These are phyloP conservation scores for Cephus rjabovi DNA, from an alignment of 2,888 invertebrate species.

Conservation along the genomic window DNA sequence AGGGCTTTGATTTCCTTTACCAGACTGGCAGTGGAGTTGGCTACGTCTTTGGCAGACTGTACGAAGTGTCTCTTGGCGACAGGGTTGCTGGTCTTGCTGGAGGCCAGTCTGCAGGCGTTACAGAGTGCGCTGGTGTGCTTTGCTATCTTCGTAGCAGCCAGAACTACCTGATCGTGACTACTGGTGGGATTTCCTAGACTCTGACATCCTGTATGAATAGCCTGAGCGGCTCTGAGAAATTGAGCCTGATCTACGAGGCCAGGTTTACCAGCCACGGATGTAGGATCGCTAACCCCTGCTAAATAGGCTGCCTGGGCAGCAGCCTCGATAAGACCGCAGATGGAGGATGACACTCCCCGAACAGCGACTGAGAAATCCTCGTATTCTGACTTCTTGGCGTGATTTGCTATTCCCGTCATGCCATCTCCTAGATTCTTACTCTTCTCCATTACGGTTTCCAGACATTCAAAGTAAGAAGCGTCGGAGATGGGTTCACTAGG, in stretches of 20 bases:
- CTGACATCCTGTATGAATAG: constrained; percentile 90
- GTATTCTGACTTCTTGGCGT: constrained; percentile 88
- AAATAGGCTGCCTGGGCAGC: constrained; percentile 96
- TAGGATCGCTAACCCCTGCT: constrained; percentile 92
- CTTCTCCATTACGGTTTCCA: constrained; percentile 90
- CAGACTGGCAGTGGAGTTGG: constrained; percentile 92
- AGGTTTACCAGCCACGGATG: constrained; percentile 87
- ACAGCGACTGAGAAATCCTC: constrained; percentile 88
- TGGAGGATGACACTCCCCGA: constrained; percentile 84
- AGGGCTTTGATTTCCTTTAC: constrained; percentile 94
- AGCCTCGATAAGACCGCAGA: constrained; percentile 92
- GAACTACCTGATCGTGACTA: constrained; percentile 84
- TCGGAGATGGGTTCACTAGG: constrained; percentile 91
- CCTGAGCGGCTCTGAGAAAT: constrained; percentile 88
- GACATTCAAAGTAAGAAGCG: constrained; percentile 91
- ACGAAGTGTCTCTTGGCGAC: constrained; percentile 97
- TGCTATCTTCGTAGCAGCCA: constrained; percentile 93
- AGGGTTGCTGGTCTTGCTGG: constrained; percentile 89
- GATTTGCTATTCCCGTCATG: constrained; percentile 94
- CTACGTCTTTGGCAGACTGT: constrained; percentile 97
- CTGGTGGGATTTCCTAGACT: constrained; percentile 78
- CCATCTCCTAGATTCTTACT: constrained; percentile 88
- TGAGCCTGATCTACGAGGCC: constrained; percentile 91
- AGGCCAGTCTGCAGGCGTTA: constrained; percentile 94
- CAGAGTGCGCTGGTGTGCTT: constrained; percentile 96